A percentile compares a stretch with the other conserved stretches of the same genome.
These are phyloP conservation scores for Cuniculus paca DNA, from an alignment of 2,797 vertebrate species.

Conservation along the genomic window DNA sequence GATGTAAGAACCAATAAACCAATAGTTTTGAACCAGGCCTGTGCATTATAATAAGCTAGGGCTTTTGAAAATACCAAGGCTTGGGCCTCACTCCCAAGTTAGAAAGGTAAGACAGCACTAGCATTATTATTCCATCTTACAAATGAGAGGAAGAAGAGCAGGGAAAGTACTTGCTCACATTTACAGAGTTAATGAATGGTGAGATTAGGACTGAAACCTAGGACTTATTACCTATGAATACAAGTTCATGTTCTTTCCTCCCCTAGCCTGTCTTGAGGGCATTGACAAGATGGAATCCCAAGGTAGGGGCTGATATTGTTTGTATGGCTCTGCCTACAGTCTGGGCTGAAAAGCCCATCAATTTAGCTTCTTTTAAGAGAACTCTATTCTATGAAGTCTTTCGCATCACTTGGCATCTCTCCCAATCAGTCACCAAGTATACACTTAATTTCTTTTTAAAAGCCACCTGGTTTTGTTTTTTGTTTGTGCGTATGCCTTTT, in stretches of 20 bases:
- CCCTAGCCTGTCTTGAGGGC: background rate
- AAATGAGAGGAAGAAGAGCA: background rate
- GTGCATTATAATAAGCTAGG: background rate
- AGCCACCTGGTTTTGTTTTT: conserved; percentile 85
- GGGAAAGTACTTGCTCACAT: background rate
- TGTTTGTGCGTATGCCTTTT: conserved; percentile 72
- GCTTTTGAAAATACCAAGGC: background rate
- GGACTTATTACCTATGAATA: background rate
- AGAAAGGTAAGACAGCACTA: background rate
- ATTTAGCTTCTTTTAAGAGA: conserved; percentile 75
- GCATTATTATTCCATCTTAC: background rate
- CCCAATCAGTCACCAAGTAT: conserved; percentile 82
- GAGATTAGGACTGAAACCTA: background rate
- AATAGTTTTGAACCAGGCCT: background rate
- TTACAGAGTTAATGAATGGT: background rate
- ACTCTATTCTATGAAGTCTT: conserved; percentile 58
- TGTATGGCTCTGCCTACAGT: conserved; percentile 18
- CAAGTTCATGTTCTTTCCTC: background rate
- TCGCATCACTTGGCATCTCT: conserved; percentile 75
- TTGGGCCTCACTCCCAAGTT: background rate
- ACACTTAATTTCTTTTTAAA: conserved; percentile 86
- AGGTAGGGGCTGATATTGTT: background rate
- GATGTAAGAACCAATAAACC: background rate
- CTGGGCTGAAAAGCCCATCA: conserved; percentile 68
- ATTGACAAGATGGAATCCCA: conserved; percentile 24